Evolutionary conservation across 2,797 vertebrate genomes (phyloP), one percentile per base, ranked within the genome.

Genomic region (Nannoperca obscura): DNA sequence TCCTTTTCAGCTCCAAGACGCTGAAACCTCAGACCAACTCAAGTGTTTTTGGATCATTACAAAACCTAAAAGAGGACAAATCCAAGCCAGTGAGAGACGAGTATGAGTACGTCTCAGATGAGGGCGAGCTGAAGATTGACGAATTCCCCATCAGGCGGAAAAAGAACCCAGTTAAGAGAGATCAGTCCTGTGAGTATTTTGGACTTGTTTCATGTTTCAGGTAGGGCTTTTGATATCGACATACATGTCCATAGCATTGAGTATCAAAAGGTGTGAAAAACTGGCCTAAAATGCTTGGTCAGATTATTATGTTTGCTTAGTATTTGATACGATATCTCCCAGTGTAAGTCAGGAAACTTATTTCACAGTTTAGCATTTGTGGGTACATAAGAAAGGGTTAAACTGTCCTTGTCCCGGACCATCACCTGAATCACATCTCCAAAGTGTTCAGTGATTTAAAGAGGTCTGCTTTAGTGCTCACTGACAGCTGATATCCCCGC

Each of bases 101-200:
- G 86, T 99, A 99, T 0, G 98, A 99, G 77, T 99, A 99, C 0
- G 98, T 99, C 58, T 99, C 98, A 0, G 98, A 99, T 15, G 98
- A 99, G 2, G 97, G 98, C 10, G 98, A 99, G 91, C 94, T 99
- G 76, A 99, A 99, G 95, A 99, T 99, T 1, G 98, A 99, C 6
- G 98, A 99, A 87, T 99, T 99, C 93, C 98, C 98, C 86, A 99
- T 99, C 91, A 95, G 98, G 86, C 97, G 98, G 93, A 99, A 99
- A 96, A 98, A 98, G 91, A 97, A 96, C 60, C 91, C 96, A 0
- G 93, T 96, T 2, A 99, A 98, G 93, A 97, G 97, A 93, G 98
- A 98, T 70, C 92, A 99, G 53, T 96, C 98, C 83, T 98, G 98
- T 99, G 95, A 98, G 98, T 93, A 30, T 36, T 61, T 27, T 62